Conservation (phyloP, 1,140 invertebrate genomes). For the Heliconius himera region DNA sequence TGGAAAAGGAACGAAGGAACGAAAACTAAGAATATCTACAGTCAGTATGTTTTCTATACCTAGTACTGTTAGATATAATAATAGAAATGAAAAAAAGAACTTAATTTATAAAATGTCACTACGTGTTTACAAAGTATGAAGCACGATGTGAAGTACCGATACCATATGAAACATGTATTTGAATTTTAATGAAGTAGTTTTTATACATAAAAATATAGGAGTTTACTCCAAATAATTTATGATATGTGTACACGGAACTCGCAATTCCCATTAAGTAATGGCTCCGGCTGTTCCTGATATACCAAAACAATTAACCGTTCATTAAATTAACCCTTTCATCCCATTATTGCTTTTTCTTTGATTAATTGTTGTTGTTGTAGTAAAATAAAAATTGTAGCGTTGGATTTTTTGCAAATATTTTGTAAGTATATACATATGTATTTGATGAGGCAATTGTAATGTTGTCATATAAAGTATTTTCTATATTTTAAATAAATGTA, state of each 20-base stretch:
- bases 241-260: slow-evolving; percentile 1
- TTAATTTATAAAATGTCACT: background rate
- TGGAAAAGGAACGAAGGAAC: too few species aligned
- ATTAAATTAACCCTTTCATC: slow-evolving; percentile 16
- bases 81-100: background rate
- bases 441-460: too few species aligned
- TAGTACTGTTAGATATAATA: background rate
- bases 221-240: background rate
- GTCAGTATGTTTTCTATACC: too few species aligned
- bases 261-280: slow-evolving; percentile 10
- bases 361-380: background rate
- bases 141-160: background rate
- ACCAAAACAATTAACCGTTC: slow-evolving; percentile 13
- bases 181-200: background rate
- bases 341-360: slow-evolving; percentile 16
- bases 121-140: background rate
- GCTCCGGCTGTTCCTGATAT: slow-evolving; percentile 3
- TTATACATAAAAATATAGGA: background rate
- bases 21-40: too few species aligned
- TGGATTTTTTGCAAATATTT: background rate
- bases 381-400: background rate
- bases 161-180: background rate
- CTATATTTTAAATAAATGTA: too few species aligned
- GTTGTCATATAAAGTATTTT: too few species aligned
- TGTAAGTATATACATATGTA: too few species aligned